Conservation (phyloP, 2,113 vertebrate genomes). For the Regulus satrapa region DNA sequence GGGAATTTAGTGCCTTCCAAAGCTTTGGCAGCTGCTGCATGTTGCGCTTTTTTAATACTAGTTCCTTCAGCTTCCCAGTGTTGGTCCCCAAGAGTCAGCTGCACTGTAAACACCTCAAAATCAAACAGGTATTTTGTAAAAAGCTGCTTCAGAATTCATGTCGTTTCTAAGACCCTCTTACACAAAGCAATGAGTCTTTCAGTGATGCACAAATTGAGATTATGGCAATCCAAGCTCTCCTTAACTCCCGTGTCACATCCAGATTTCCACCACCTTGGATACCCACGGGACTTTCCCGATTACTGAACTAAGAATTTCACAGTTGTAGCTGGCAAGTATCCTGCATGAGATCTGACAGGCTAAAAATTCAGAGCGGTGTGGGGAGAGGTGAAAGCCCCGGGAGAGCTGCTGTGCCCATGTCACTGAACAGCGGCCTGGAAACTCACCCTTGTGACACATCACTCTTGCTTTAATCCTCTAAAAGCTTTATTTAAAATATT, state of each 20-base stretch:
- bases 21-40: conserved; percentile 87
- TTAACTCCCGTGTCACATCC: not conserved
- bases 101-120: conserved; percentile 87
- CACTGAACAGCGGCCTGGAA: not conserved
- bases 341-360: not conserved
- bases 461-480: not conserved
- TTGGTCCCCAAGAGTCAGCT: conserved; percentile 90
- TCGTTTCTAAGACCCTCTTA: not conserved
- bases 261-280: not conserved
- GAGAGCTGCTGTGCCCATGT: not conserved
- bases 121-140: not conserved
- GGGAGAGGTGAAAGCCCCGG: not conserved
- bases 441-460: not conserved
- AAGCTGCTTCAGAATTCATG: not conserved
- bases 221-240: not conserved
- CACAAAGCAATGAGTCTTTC: not conserved
- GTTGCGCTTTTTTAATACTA: conserved; percentile 94
- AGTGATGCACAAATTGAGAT: not conserved
- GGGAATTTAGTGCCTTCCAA: conserved; percentile 87
- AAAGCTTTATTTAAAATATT: not conserved
- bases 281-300: fast-evolving
- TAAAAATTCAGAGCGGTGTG: not conserved
- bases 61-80: conserved; percentile 91
- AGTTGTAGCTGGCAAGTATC: not conserved
- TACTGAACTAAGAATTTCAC: not conserved